phyloP scores from a whole-genome alignment of 2,888 invertebrate species.

The Tenthredo mesomela region DNA sequence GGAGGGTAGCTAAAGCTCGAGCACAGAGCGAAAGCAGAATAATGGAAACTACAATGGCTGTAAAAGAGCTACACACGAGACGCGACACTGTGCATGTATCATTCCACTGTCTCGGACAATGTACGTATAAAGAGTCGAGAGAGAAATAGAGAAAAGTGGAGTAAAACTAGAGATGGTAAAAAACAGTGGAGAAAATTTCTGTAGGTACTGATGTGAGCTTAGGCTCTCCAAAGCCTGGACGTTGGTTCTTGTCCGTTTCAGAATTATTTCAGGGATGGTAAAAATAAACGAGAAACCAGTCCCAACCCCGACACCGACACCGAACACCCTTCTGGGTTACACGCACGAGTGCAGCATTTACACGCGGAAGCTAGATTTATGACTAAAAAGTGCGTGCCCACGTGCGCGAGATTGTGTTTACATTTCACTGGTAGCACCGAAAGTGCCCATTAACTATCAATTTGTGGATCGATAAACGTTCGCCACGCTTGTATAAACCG shows the following conservation, averaged over 20 bases:
- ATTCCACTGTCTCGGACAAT: slow-evolving; percentile 44
- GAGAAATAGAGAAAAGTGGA: background rate
- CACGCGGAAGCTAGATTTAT: background rate
- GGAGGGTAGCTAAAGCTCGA: slow-evolving; percentile 18
- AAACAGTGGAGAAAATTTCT: background rate
- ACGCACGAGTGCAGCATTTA: background rate
- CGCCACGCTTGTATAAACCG: background rate
- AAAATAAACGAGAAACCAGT: background rate
- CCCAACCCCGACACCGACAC: background rate
- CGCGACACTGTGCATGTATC: slow-evolving; percentile 28
- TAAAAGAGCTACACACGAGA: slow-evolving; percentile 42
- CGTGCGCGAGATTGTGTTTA: slow-evolving; percentile 5
- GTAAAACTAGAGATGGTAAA: background rate
- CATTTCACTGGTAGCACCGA: slow-evolving; percentile 8
- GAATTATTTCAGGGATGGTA: slow-evolving; percentile 21
- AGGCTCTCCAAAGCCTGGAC: background rate
- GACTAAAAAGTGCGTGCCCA: background rate
- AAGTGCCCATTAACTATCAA: slow-evolving; percentile 41
- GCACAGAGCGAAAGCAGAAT: slow-evolving; percentile 44
- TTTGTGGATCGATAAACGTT: slow-evolving; percentile 20
- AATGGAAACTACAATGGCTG: slow-evolving; percentile 52
- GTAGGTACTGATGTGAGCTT: background rate
- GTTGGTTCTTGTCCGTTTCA: background rate
- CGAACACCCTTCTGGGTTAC: background rate
- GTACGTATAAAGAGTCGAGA: slow-evolving; percentile 8